Base-by-base conservation (phyloP, 1,140 invertebrate species). In the Uloborus diversus region DNA sequence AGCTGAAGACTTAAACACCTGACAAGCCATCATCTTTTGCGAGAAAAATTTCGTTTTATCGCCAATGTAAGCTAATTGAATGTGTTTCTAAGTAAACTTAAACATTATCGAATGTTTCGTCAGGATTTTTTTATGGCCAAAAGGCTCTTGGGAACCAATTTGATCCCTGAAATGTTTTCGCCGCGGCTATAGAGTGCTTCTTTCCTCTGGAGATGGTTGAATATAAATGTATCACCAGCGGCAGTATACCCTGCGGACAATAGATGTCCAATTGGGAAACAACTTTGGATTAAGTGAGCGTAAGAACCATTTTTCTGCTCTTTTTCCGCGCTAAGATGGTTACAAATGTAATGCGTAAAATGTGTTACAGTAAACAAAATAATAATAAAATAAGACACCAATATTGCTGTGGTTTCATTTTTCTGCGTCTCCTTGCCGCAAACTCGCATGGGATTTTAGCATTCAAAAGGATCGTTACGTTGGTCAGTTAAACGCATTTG, bases 101-200 rank as follows among this genome's bases (percentile, higher is more conserved):
- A n/a, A n/a, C n/a, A n/a, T n/a, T n/a, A n/a, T n/a, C n/a, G n/a
- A n/a, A n/a, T n/a, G n/a, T n/a, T n/a, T n/a, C n/a, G n/a, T n/a
- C n/a, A n/a, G n/a, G n/a, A n/a, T n/a, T n/a, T n/a, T n/a, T n/a
- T n/a, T n/a, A n/a, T n/a, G n/a, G n/a, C n/a, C n/a, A n/a, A n/a
- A n/a, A n/a, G n/a, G n/a, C 65, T 35, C 28, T 20, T 11, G 47
- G 47, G 47, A 68, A 3, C 17, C 28, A 68, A 68, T 68, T 68
- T 68, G 47, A 68, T 53, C 65, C 65, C n/a, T 33, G 42, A 33
- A 28, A 53, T 68, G 53, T 68, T 53, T 68, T 68, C 53, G 42
- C 23, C 33, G 14, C 25, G 35, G 5, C 33, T 53, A 30, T 28
- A 68, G 65, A 68, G 47, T 51, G 65, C 65, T 68, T 68, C 53